Evolutionary conservation across 2,888 invertebrate genomes (phyloP).

Genomic region (Drosophila neoperkinsi): DNA sequence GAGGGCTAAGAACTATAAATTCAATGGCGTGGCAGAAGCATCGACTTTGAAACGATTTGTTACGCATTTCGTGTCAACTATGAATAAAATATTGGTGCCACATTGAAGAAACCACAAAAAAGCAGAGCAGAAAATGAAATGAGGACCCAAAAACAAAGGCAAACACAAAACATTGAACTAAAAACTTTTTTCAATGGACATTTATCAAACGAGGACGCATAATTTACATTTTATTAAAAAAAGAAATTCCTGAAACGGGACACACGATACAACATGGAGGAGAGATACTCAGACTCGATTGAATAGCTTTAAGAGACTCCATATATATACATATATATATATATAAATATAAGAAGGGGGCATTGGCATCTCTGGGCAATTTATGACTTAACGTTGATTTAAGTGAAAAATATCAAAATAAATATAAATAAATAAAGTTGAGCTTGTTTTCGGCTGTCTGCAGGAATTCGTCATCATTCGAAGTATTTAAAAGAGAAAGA

Average conservation of each 20-base stretch:
- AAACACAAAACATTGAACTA: slow-evolving; percentile 49
- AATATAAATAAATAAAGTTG: neutral
- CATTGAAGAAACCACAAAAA: slow-evolving; percentile 60
- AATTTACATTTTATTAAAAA: slow-evolving; percentile 80
- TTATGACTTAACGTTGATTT: neutral
- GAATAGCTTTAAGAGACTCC: neutral
- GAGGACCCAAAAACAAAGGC: slow-evolving; percentile 37
- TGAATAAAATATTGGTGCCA: slow-evolving; percentile 78
- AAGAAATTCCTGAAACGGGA: slow-evolving; percentile 36
- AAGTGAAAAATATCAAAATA: neutral
- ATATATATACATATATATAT: neutral
- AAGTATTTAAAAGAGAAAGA: neutral
- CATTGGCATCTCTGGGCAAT: neutral
- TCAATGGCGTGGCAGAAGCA: slow-evolving; percentile 58
- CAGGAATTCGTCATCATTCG: too few relatives aligned
- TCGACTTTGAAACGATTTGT: slow-evolving; percentile 75
- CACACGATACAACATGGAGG: slow-evolving; percentile 8
- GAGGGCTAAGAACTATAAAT: slow-evolving; percentile 69
- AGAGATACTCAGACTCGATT: neutral
- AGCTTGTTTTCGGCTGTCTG: neutral
- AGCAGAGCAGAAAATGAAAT: neutral
- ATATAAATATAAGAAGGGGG: too few relatives aligned
- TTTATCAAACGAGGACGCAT: slow-evolving; percentile 75
- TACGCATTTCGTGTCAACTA: slow-evolving; percentile 81
- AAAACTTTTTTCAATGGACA: slow-evolving; percentile 73